A percentile compares a stretch with the other conserved stretches of the same genome.
phyloP scores from a whole-genome alignment of 2,888 invertebrate genomes.

The Hypena proboscidalis region DNA sequence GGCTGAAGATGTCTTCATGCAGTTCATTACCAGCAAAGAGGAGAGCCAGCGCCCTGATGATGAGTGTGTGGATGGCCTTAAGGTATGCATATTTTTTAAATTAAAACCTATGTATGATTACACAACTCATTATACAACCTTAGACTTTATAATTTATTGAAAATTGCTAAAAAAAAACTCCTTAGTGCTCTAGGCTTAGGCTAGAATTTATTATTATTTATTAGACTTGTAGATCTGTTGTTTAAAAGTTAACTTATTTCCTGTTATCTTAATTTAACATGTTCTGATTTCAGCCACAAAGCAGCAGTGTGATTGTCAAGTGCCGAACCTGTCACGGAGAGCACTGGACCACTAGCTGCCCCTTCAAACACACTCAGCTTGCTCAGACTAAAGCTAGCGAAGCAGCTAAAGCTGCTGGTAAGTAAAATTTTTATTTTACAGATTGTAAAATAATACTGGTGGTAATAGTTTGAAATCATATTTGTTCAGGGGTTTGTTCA shows the following conservation, averaged over 20 bases:
- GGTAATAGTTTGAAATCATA: too few relatives aligned
- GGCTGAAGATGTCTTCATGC: slow-evolving; percentile 98
- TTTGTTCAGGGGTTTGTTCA: too few relatives aligned
- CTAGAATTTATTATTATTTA: too few relatives aligned
- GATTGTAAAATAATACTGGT: not conserved
- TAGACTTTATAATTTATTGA: too few relatives aligned
- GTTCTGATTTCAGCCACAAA: slow-evolving; percentile 63
- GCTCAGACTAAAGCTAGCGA: slow-evolving; percentile 87
- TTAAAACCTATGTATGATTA: too few relatives aligned
- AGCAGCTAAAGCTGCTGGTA: slow-evolving; percentile 71
- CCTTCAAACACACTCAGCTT: slow-evolving; percentile 96
- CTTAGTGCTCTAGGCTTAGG: too few relatives aligned
- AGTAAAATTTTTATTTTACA: slow-evolving; percentile 3
- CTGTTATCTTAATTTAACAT: too few relatives aligned
- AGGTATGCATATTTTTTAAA: slow-evolving; percentile 74
- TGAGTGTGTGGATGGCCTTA: slow-evolving; percentile 91
- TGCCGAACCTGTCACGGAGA: slow-evolving; percentile 97
- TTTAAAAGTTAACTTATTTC: too few relatives aligned
- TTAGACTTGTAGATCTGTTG: too few relatives aligned
- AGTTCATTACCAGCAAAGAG: slow-evolving; percentile 94
- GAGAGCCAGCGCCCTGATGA: slow-evolving; percentile 95
- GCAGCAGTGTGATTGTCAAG: slow-evolving; percentile 91
- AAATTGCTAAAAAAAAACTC: too few relatives aligned
- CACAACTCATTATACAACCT: too few relatives aligned
- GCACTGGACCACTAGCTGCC: slow-evolving; percentile 99